A percentile compares a stretch with the other conserved stretches of the same genome.
Evolutionary conservation across 2,113 vertebrate species (phyloP).

Genomic region (Ailuropoda melanoleuca): DNA sequence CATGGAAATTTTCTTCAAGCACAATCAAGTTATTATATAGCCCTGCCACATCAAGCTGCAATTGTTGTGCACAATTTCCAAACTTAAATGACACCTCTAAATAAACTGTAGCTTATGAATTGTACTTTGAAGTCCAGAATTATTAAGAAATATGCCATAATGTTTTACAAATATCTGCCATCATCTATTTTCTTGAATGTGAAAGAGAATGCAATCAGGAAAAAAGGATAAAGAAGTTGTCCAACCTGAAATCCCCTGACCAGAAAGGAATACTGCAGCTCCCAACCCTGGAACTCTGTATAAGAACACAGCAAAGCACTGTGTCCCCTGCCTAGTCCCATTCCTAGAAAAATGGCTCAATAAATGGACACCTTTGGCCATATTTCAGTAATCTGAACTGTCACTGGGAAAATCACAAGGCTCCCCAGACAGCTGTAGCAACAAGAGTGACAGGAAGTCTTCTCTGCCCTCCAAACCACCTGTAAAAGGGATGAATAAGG

Average conservation of each 20-base stretch:
- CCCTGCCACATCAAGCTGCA: not conserved
- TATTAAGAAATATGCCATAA: not conserved
- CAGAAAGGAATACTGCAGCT: not conserved
- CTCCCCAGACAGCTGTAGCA: not conserved
- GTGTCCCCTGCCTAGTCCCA: not conserved
- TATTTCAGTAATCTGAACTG: not conserved
- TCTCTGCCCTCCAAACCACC: not conserved
- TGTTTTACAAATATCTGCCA: conserved; percentile 8
- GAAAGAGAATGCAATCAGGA: not conserved
- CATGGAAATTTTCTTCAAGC: not conserved
- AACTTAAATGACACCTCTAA: conserved; percentile 5
- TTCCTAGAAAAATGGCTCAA: conserved; percentile 30
- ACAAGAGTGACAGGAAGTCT: not conserved
- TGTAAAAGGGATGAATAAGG: not conserved
- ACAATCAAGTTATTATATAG: not conserved
- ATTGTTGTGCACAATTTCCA: not conserved
- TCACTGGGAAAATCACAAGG: not conserved
- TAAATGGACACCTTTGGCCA: not conserved
- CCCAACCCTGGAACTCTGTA: not conserved
- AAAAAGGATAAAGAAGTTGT: not conserved
- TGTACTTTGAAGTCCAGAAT: not conserved
- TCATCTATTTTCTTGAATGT: not conserved
- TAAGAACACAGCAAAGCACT: not conserved
- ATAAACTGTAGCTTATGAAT: not conserved
- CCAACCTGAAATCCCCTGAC: conserved; percentile 25